Conservation (phyloP, 2,888 invertebrate genomes). For the Pandemis cinnamomeana region DNA sequence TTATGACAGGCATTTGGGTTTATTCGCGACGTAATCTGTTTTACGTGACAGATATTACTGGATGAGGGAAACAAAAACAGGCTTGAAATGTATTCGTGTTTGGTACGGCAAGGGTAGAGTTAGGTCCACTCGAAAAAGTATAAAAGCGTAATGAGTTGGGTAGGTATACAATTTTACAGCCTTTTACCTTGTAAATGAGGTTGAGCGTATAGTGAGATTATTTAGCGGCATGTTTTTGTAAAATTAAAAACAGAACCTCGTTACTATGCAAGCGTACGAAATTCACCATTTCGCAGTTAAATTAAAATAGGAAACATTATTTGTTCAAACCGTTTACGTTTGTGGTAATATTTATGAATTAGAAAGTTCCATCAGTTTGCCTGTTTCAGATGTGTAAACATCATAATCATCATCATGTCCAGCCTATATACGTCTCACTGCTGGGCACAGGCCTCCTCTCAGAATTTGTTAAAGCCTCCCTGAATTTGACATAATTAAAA, state of each 20-base stretch:
- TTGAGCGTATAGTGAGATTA: neutral
- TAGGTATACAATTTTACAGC: slow-evolving; percentile 11
- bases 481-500: no score
- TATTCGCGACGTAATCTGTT: slow-evolving; percentile 39
- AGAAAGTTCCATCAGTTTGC: no score
- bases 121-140: slow-evolving; percentile 27
- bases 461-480: no score
- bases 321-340: no score
- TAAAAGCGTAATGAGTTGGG: slow-evolving; percentile 13
- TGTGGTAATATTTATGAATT: no score
- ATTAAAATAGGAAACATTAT: neutral
- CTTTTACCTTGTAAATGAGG: neutral
- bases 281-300: neutral
- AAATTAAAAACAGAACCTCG: neutral
- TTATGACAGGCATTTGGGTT: slow-evolving; percentile 42
- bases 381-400: no score
- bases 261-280: neutral
- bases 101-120: slow-evolving; percentile 25
- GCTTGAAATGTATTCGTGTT: slow-evolving; percentile 30
- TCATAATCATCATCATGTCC: no score
- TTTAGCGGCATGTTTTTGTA: neutral
- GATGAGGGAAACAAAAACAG: slow-evolving; percentile 32
- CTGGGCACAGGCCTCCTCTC: no score
- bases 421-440: no score
- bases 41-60: slow-evolving; percentile 41